Evolutionary conservation across 2,797 vertebrate genomes (phyloP).

Genomic region (Staurois parvus): DNA sequence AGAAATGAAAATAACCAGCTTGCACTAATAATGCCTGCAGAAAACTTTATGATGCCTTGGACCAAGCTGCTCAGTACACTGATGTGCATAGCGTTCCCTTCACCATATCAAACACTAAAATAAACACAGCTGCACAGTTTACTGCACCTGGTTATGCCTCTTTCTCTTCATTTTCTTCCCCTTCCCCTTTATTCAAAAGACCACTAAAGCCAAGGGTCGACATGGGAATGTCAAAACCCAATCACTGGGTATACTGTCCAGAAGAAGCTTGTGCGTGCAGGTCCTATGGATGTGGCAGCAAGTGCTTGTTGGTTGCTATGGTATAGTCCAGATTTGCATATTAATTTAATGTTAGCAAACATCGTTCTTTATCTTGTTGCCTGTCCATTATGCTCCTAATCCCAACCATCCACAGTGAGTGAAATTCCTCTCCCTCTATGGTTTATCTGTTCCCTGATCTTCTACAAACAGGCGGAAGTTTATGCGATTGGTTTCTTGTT

Average conservation of each 20-base stretch:
- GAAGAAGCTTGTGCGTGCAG: not conserved
- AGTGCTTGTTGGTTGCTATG: not conserved
- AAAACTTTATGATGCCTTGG: not conserved
- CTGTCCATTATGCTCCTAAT: not conserved
- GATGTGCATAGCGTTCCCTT: not conserved
- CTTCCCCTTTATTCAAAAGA: too few species aligned
- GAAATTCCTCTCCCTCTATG: not conserved
- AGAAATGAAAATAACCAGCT: not conserved
- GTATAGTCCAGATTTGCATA: not conserved
- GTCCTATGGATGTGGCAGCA: not conserved
- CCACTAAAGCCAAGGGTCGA: not conserved
- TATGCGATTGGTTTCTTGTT: constrained; percentile 30
- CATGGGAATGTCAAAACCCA: not conserved
- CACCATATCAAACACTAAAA: not conserved
- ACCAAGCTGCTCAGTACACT: too few species aligned
- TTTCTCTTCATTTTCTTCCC: not conserved
- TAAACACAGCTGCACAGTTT: not conserved
- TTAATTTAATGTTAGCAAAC: constrained; percentile 2
- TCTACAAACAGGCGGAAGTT: constrained; percentile 10
- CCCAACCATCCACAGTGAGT: not conserved
- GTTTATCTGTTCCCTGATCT: constrained; percentile 14
- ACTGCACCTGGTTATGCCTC: not conserved
- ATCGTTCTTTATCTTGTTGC: not conserved
- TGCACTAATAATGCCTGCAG: not conserved
- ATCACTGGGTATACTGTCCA: not conserved